Percentiles rank a stretch among this genome's conserved stretches.
phyloP scores from a whole-genome alignment of 2,888 invertebrate species.

The Malacosoma neustria region DNA sequence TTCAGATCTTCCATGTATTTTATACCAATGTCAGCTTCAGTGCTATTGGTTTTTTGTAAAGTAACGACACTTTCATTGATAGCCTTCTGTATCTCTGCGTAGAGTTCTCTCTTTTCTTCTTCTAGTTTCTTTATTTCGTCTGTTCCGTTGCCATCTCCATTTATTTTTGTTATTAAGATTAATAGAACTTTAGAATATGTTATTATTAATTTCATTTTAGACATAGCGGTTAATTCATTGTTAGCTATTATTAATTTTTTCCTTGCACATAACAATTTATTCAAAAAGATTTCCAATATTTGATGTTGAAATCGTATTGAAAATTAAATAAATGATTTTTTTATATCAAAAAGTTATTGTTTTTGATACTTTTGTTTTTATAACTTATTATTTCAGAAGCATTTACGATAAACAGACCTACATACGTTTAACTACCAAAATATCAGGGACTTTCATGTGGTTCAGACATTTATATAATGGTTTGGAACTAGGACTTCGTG shows the following conservation, averaged over 20 bases:
- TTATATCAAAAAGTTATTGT: too few relatives aligned
- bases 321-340: too few relatives aligned
- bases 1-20: conserved; percentile 28
- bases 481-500: too few relatives aligned
- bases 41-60: conserved; percentile 24
- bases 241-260: not conserved
- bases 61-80: conserved; percentile 31
- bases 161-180: conserved; percentile 1
- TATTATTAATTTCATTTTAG: not conserved
- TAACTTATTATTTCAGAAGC: too few relatives aligned
- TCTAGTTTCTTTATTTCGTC: conserved; percentile 24
- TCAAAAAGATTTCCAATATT: too few relatives aligned
- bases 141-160: conserved; percentile 6
- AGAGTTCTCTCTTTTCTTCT: conserved; percentile 25
- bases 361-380: too few relatives aligned
- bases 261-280: not conserved
- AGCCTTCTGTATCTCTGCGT: conserved; percentile 27
- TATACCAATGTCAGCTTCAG: conserved; percentile 25
- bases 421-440: too few relatives aligned
- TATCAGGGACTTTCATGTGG: too few relatives aligned
- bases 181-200: too few relatives aligned
- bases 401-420: too few relatives aligned
- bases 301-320: too few relatives aligned
- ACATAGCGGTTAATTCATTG: not conserved
- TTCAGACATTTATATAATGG: too few relatives aligned